Conservation (phyloP, 1,140 invertebrate genomes). For the Dolichoris vasculosae region DNA sequence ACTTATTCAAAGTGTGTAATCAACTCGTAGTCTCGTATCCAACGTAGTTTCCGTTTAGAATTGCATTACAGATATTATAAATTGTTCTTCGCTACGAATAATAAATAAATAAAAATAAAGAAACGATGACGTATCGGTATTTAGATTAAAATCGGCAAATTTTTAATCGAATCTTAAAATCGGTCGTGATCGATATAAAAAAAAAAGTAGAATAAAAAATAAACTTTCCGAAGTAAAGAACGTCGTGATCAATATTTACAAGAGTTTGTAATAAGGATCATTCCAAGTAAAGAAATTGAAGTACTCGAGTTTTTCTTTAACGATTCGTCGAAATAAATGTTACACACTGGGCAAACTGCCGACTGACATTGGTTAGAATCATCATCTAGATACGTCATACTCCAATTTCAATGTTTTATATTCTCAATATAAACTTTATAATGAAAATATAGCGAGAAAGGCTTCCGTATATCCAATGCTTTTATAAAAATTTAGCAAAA, state of each 20-base stretch:
- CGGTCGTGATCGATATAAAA: too few species aligned
- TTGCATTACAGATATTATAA: too few species aligned
- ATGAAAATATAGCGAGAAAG: not conserved
- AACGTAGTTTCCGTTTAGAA: too few species aligned
- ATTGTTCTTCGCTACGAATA: too few species aligned
- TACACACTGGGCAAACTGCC: slow-evolving; percentile 34
- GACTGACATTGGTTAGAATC: slow-evolving; percentile 15
- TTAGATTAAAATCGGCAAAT: too few species aligned
- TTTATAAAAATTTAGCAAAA: not conserved
- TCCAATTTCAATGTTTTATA: not conserved
- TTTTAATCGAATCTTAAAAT: too few species aligned
- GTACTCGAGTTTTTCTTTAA: not conserved
- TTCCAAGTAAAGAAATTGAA: not conserved
- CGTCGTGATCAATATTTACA: not conserved
- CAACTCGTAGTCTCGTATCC: too few species aligned
- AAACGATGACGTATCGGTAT: too few species aligned
- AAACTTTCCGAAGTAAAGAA: not conserved
- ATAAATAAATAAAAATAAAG: too few species aligned
- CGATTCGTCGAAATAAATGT: slow-evolving; percentile 22
- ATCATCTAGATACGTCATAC: slow-evolving; percentile 40
- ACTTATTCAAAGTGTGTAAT: too few species aligned
- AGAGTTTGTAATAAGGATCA: not conserved
- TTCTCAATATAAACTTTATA: not conserved
- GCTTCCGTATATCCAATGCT: not conserved
- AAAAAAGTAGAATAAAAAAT: not conserved